phyloP scores from a whole-genome alignment of 1,140 invertebrate genomes.

The Saxidomus purpurata region DNA sequence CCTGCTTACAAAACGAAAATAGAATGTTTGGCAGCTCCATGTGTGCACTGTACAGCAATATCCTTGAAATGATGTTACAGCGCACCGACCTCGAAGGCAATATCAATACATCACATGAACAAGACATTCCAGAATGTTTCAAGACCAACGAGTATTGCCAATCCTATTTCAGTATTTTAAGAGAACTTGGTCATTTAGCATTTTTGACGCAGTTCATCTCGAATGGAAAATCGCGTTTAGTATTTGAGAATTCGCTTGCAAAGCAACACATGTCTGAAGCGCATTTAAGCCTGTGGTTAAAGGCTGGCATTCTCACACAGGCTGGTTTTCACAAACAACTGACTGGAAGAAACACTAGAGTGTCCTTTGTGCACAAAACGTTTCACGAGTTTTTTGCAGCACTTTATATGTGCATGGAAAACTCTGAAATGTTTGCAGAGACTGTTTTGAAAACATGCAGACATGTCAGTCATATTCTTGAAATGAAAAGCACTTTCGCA shows the following conservation, averaged over 20 bases:
- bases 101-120: neutral
- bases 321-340: neutral
- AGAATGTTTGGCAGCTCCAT: neutral
- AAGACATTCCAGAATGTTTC: neutral
- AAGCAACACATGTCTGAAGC: neutral
- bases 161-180: neutral
- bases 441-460: neutral
- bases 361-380: no score
- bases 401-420: no score
- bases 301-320: neutral
- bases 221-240: neutral
- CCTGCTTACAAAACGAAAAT: neutral
- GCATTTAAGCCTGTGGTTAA: neutral
- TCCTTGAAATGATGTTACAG: neutral
- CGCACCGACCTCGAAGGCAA: no score
- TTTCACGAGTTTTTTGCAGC: no score
- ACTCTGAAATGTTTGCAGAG: neutral
- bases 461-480: neutral
- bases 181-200: no score
- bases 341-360: neutral
- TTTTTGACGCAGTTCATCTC: neutral
- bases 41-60: neutral
- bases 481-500: neutral
- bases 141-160: neutral
- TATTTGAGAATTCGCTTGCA: neutral